Conservation (phyloP, 2,113 vertebrate species). For the Myocastor coypus region DNA sequence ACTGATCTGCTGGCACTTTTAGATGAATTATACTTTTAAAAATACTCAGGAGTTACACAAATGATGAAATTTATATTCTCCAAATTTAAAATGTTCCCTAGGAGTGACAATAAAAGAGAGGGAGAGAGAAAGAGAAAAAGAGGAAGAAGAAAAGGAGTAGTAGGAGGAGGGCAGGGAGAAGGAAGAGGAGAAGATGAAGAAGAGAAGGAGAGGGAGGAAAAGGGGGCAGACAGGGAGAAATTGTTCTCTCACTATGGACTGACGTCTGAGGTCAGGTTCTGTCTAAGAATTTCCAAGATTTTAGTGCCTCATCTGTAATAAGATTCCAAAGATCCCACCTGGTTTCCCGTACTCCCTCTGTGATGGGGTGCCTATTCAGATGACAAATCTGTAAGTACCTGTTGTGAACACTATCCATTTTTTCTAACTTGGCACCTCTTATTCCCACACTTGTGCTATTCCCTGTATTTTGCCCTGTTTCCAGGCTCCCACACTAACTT, state of each 20-base stretch:
- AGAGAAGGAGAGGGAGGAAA: neutral
- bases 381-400: neutral
- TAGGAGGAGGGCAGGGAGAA: neutral
- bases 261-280: neutral
- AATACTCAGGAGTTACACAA: neutral
- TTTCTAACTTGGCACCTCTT: neutral
- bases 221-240: rapidly evolving
- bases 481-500: too few relatives aligned
- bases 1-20: neutral
- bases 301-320: neutral
- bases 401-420: neutral
- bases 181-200: rapidly evolving
- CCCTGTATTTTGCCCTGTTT: neutral
- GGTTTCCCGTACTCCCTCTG: too few relatives aligned
- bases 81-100: neutral
- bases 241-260: neutral
- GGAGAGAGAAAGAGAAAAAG: neutral
- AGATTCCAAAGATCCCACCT: slow-evolving; percentile 30
- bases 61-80: slow-evolving; percentile 46
- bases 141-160: neutral
- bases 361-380: neutral
- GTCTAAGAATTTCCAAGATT: neutral
- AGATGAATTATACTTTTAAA: slow-evolving; percentile 41
- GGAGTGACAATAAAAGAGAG: neutral
- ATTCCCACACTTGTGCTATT: neutral